Base-by-base conservation (phyloP, 2,888 invertebrate species). In the Plusia festucae region DNA sequence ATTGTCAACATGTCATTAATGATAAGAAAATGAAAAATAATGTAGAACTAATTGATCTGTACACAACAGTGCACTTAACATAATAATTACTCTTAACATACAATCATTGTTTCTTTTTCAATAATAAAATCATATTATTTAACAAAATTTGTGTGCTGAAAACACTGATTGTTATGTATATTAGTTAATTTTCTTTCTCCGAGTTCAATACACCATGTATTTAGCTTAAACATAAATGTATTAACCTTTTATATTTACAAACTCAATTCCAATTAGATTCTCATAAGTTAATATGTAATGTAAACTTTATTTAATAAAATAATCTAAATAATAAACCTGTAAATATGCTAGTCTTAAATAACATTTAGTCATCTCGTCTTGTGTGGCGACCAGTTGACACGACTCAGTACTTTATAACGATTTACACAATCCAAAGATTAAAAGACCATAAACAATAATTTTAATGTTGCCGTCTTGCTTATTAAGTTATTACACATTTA, bases 81-180 rank as follows among this genome's bases (percentile, higher is more conserved):
- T n/a, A n/a, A 15, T 40, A 40, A n/a, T 15, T 40, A 40, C 0
- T 40, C n/a, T 40, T 0, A 40, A 40, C 15, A 40, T n/a, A 40
- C 40, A 40, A n/a, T 40, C 4, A 40, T 40, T n/a, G n/a, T 40
- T 40, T 40, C n/a, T 40, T 40, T 40, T n/a, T 40, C 40, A 40
- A 40, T 40, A 5, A n/a, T 40, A 6, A n/a, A 30, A 30, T 7
- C 15, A 30, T 15, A 13, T 13, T 32, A 32, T 32, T 34, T 34
- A 15, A 34, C 34, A 15, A 4, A 5, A n/a, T 40, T 15, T 40
- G 4, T 40, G 3, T 40, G 40, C 5, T n/a, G 40, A n/a, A n/a
- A 40, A 40, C n/a, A n/a, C n/a, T 40, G 40, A n/a, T 40, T 40
- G 40, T 40, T 40, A 40, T 40, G 40, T 40, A 40, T n/a, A n/a